Conservation (phyloP, 2,113 vertebrate species). For the Zapornia atra region DNA sequence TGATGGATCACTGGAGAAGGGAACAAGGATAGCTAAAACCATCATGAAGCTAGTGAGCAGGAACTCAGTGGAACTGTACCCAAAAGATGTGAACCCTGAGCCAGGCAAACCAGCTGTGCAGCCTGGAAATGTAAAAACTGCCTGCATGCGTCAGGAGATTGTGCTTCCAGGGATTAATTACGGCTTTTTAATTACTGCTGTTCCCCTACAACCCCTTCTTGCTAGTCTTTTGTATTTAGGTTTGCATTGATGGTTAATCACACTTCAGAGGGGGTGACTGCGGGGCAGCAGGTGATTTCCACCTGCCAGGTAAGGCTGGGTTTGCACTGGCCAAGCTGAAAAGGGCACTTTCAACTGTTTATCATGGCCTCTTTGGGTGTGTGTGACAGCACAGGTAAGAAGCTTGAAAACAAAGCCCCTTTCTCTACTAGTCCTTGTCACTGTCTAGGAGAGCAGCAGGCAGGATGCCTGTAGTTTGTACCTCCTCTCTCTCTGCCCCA, state of each 20-base stretch:
- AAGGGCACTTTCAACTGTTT: background rate
- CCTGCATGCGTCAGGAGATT: slow-evolving; percentile 29
- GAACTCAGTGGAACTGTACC: background rate
- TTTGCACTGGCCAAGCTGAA: background rate
- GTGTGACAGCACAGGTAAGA: background rate
- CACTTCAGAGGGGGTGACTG: background rate
- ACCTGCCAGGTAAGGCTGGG: background rate
- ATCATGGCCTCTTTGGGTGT: background rate
- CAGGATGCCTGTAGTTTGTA: background rate
- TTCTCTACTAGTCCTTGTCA: background rate
- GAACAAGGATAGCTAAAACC: background rate
- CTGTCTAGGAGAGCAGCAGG: background rate
- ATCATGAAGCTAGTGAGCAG: background rate
- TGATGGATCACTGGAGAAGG: background rate
- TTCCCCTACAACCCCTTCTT: background rate
- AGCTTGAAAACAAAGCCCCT: background rate
- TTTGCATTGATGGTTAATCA: slow-evolving; percentile 25
- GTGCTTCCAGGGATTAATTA: slow-evolving; percentile 58
- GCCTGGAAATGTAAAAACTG: slow-evolving; percentile 14
- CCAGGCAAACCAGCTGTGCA: slow-evolving; percentile 36
- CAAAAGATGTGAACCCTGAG: background rate
- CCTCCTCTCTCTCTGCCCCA: background rate
- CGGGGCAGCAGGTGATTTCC: background rate
- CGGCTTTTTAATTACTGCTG: slow-evolving; percentile 49
- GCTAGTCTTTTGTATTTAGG: background rate